Evolutionary conservation across 2,888 invertebrate species (phyloP).

Genomic region (Dolichomitus sp.): DNA sequence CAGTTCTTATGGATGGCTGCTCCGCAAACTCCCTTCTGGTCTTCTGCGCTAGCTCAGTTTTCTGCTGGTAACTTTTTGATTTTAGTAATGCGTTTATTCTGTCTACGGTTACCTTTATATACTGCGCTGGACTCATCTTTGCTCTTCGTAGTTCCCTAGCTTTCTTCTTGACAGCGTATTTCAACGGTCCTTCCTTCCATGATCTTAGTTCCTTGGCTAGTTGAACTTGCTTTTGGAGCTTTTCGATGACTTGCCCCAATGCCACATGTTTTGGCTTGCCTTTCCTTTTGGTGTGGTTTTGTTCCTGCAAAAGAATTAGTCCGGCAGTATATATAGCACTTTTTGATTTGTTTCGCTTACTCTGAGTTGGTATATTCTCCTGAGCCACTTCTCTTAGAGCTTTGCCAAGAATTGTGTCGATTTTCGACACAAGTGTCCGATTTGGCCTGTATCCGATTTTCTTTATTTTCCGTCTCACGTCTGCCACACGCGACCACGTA

Average conservation of each 20-base stretch:
- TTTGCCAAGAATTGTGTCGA: neutral
- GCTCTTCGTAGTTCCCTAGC: conserved; percentile 4
- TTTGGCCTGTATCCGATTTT: neutral
- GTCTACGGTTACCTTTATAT: neutral
- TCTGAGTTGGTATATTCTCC: neutral
- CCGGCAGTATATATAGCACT: conserved; percentile 32
- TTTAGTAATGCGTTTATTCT: conserved; percentile 14
- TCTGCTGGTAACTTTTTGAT: neutral
- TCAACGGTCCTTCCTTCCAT: neutral
- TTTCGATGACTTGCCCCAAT: neutral
- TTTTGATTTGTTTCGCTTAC: conserved; percentile 12
- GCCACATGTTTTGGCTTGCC: conserved; percentile 22
- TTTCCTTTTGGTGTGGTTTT: neutral
- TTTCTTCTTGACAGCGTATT: neutral
- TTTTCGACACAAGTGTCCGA: neutral
- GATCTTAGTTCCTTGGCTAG: neutral
- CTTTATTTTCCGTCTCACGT: conserved; percentile 30
- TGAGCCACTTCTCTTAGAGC: neutral
- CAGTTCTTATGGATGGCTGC: neutral
- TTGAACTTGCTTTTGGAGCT: conserved; percentile 13
- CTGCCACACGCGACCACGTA: conserved; percentile 41
- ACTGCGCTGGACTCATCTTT: conserved; percentile 14
- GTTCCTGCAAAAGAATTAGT: neutral
- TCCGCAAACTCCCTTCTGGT: neutral
- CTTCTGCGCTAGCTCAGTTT: neutral